These are phyloP conservation scores for Halichoerus grypus DNA, from an alignment of 2,113 vertebrate genomes.

Conservation along the genomic window DNA sequence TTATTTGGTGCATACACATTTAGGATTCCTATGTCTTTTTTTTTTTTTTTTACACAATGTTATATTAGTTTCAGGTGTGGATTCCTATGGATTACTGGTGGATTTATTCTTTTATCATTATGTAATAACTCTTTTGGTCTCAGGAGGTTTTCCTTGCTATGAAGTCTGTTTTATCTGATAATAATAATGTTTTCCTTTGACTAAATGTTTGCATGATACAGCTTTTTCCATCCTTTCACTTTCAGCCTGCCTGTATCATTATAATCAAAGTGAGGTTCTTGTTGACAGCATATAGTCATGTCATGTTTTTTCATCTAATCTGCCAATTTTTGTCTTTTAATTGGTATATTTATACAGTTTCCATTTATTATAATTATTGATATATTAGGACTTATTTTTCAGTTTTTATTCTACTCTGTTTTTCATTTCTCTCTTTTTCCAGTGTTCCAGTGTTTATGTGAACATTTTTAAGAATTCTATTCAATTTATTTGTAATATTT, in stretches of 20 bases:
- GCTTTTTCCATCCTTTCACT: not conserved
- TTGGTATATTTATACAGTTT: not conserved
- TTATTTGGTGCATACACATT: not conserved
- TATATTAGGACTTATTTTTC: not conserved
- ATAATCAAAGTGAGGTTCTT: not conserved
- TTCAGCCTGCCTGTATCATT: not conserved
- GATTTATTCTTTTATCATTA: not conserved
- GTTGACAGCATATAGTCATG: not conserved
- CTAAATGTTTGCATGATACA: not conserved
- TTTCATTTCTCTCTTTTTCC: not conserved
- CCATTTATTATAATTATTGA: not conserved
- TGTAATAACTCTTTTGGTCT: not conserved
- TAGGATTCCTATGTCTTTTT: not conserved
- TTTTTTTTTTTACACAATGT: not conserved
- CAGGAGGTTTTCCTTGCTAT: not conserved
- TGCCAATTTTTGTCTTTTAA: not conserved
- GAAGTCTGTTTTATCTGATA: not conserved
- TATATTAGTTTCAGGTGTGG: not conserved
- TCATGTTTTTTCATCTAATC: not conserved
- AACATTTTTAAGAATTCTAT: not conserved
- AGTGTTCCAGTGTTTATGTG: not conserved
- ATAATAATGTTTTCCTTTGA: not conserved
- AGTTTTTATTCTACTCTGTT: not conserved
- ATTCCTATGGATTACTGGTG: not conserved
- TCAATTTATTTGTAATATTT: not conserved